Conservation (phyloP, 2,888 invertebrate species). For the Troides helena region DNA sequence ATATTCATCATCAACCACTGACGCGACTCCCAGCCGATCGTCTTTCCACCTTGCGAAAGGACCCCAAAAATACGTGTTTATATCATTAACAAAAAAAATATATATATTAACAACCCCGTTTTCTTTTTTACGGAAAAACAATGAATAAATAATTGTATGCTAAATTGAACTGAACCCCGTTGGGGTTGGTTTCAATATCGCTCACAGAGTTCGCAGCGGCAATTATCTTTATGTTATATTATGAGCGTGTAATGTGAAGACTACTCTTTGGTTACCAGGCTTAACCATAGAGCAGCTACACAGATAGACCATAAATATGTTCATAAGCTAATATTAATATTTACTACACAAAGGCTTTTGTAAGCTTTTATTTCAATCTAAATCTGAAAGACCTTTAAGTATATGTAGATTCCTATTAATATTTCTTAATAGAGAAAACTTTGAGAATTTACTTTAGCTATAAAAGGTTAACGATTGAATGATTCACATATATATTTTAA, state of each 20-base stretch:
- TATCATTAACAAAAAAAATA: slow-evolving; percentile 21
- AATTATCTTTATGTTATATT: slow-evolving; percentile 27
- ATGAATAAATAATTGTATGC: slow-evolving; percentile 8
- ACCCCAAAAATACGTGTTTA: background rate
- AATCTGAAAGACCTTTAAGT: too few relatives aligned
- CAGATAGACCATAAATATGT: background rate
- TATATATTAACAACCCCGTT: slow-evolving; percentile 19
- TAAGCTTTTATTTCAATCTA: too few relatives aligned
- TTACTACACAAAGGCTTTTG: too few relatives aligned
- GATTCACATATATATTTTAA: too few relatives aligned
- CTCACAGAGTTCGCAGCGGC: slow-evolving; percentile 5
- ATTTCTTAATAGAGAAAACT: too few relatives aligned
- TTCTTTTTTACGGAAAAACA: background rate
- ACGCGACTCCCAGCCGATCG: too few relatives aligned
- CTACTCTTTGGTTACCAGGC: slow-evolving; percentile 18
- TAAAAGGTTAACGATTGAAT: too few relatives aligned
- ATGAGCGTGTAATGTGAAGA: slow-evolving; percentile 23
- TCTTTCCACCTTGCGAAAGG: too few relatives aligned
- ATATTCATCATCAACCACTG: too few relatives aligned
- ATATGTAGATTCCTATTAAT: too few relatives aligned
- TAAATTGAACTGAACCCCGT: background rate
- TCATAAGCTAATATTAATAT: too few relatives aligned
- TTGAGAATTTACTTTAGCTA: too few relatives aligned
- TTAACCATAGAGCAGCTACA: slow-evolving; percentile 12
- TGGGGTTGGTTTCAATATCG: background rate